A percentile compares a stretch with the other conserved stretches of the same genome.
These are phyloP conservation scores for Drosophila burlai DNA, from an alignment of 1,140 invertebrate species.

Conservation along the genomic window DNA sequence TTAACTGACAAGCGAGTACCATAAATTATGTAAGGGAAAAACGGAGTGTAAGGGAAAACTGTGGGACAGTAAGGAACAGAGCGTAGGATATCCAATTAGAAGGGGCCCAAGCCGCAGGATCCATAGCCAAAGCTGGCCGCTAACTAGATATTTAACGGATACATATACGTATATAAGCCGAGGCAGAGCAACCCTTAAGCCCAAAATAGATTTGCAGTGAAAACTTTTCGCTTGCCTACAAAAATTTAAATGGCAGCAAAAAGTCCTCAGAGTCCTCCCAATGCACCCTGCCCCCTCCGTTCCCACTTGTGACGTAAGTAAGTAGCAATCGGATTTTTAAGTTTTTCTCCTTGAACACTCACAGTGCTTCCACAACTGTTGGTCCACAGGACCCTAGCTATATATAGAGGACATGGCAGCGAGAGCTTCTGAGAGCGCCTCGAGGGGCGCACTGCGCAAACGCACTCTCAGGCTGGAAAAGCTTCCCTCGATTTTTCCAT, in stretches of 20 bases:
- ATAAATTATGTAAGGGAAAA: constrained; percentile 17
- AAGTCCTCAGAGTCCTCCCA: constrained; percentile 16
- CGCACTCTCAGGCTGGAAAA: constrained; percentile 3
- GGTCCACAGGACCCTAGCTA: constrained; percentile 7
- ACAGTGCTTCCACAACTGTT: constrained; percentile 8
- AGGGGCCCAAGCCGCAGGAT: neutral
- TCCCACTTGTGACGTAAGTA: constrained; percentile 22
- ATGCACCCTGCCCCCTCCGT: neutral
- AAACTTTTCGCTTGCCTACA: constrained; percentile 13
- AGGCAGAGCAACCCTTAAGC: constrained; percentile 7
- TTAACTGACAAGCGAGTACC: constrained; percentile 17
- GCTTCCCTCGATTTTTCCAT: neutral
- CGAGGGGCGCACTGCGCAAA: constrained; percentile 1
- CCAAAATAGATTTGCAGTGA: constrained; percentile 19
- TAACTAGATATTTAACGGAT: constrained; percentile 13
- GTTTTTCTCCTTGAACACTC: constrained; percentile 23
- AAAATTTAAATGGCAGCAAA: constrained; percentile 19
- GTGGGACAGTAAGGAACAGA: neutral
- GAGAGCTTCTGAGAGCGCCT: constrained; percentile 6
- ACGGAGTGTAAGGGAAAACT: constrained; percentile 1
- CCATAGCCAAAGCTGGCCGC: constrained; percentile 1
- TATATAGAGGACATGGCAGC: constrained; percentile 1
- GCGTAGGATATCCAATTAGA: constrained; percentile 13
- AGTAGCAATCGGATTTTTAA: constrained; percentile 25
- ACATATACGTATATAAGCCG: neutral